A percentile compares a stretch with the other conserved stretches of the same genome.
Conservation (phyloP, 2,888 invertebrate species). For the Rotaria socialis region DNA sequence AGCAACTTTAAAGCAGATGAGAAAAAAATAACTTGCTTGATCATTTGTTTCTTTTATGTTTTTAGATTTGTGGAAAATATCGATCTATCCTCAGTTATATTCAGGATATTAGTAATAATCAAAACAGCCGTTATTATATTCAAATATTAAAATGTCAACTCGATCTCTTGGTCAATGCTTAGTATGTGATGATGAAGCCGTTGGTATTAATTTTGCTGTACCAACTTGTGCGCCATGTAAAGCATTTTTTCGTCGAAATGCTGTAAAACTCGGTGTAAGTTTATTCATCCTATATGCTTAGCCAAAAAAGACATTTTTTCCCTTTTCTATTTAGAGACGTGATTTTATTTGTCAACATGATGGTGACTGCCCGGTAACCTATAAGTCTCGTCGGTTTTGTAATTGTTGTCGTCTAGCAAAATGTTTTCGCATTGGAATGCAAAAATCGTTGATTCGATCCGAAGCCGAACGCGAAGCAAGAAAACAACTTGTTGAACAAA, state of each 20-base stretch:
- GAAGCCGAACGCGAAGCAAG: conserved; percentile 3
- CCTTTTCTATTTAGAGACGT: not conserved
- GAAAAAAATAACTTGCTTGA: too few relatives aligned
- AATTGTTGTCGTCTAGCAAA: not conserved
- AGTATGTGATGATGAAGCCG: not conserved
- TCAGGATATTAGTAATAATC: too few relatives aligned
- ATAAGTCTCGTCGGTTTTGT: not conserved
- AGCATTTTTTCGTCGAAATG: conserved; percentile 16
- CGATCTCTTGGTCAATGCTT: not conserved
- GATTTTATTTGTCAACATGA: not conserved
- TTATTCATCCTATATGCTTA: not conserved
- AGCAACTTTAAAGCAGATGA: too few relatives aligned
- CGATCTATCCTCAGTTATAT: too few relatives aligned
- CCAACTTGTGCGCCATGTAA: not conserved
- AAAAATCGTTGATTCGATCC: not conserved
- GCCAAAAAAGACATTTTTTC: not conserved
- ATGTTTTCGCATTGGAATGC: not conserved
- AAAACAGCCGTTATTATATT: too few relatives aligned
- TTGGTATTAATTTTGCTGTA: not conserved
- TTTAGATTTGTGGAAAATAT: too few relatives aligned
- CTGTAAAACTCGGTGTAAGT: conserved; percentile 7
- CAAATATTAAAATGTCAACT: not conserved
- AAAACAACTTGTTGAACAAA: conserved; percentile 8
- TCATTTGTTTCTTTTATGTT: too few relatives aligned
- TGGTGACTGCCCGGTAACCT: not conserved